Base-by-base conservation (phyloP, 2,797 vertebrate species). In the Parotocinclus haroldoi region DNA sequence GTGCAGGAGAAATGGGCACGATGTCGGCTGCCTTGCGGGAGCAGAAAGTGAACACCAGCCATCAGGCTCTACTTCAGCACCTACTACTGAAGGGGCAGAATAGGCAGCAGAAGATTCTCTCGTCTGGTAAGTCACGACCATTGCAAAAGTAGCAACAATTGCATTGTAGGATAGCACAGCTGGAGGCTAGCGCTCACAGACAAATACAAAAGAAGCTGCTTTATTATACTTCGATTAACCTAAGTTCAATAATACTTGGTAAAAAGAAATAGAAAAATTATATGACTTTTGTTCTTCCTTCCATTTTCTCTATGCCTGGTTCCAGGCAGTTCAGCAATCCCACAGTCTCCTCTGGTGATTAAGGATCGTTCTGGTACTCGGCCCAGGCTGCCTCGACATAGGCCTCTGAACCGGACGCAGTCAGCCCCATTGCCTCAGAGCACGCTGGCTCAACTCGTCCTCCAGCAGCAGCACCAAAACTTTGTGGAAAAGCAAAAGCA, bases 401-500 rank as follows among this genome's bases (percentile, higher is more conserved):
- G 96, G 72, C 96, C 97, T 2, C 84, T 99, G 81, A 97, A 98
- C 84, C 86, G 96, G 81, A 99, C 97, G 55, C 96, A 99, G 87
- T 99, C 96, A 3, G 96, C 96, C 2, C 97, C 96, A 9, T 89
- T 98, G 82, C 97, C 96, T 66, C 96, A 98, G 86, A 96, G 94
- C 83, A 94, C 96, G 0, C 86, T 99, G 90, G 96, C 96, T 63
- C 97, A 98, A 80, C 90, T 98, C 57, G 94, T 98, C 77, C 97
- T 98, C 77, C 97, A 98, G 85, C 97, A 99, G 81, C 97, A 99
- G 54, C 97, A 99, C 85, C 97, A 98, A 84, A 94, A 98, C 65
- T 98, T 99, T 87, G 81, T 98, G 88, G 97, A 99, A 87, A 97
- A 96, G 74, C 96, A 98, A 86, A 98, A 98, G 84, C 95, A 95